Evolutionary conservation across 2,113 vertebrate species (phyloP).

Genomic region (Urocolius indicus): DNA sequence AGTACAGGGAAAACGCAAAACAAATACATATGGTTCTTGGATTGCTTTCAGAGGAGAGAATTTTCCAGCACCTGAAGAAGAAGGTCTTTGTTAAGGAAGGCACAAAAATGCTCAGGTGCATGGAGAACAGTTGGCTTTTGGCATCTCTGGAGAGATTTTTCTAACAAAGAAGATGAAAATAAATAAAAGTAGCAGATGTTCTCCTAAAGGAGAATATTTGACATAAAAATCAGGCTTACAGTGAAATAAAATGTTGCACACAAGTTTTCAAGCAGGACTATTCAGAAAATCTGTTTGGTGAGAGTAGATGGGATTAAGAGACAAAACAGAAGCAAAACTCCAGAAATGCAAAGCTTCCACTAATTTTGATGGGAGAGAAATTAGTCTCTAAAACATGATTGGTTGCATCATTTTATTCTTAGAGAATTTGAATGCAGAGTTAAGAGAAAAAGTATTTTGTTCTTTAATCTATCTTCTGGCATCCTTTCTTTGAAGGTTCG

Average conservation of each 20-base stretch:
- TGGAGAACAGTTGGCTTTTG: background rate
- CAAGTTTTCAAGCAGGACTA: background rate
- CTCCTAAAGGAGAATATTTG: background rate
- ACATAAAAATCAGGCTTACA: background rate
- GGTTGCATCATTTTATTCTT: background rate
- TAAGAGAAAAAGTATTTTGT: background rate
- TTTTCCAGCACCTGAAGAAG: background rate
- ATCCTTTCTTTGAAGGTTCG: constrained; percentile 84
- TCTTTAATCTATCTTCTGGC: constrained; percentile 17
- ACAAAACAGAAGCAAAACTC: background rate
- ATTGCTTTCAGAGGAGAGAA: background rate
- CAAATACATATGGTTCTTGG: background rate
- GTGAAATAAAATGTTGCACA: background rate
- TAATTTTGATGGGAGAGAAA: background rate
- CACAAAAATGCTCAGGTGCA: background rate
- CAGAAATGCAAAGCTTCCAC: background rate
- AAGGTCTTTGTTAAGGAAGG: background rate
- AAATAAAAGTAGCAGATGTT: background rate
- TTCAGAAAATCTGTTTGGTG: background rate
- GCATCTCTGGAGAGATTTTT: background rate
- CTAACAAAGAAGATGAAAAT: background rate
- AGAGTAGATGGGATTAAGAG: background rate
- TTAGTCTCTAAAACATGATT: background rate
- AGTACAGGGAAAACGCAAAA: background rate
- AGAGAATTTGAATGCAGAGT: background rate